These are phyloP conservation scores for Fragum sueziense DNA, from an alignment of 2,888 invertebrate species.

Conservation along the genomic window DNA sequence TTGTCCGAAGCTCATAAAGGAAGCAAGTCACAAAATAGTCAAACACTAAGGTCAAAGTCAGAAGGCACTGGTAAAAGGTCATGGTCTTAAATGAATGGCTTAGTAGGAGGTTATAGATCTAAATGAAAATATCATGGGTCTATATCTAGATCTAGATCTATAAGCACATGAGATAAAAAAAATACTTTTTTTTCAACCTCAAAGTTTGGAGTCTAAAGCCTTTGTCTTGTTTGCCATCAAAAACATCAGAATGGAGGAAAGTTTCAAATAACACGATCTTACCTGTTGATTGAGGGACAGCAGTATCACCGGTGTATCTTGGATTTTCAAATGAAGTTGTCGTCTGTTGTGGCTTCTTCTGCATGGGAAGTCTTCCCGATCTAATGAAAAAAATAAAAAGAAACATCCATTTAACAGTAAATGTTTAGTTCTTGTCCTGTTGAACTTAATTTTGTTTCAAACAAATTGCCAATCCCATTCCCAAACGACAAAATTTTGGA, in stretches of 20 bases:
- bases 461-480: too few species aligned
- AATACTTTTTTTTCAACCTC: background rate
- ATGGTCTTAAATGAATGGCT: background rate
- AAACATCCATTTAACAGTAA: too few species aligned
- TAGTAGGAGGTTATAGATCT: background rate
- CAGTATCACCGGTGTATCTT: slow-evolving; percentile 16
- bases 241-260: background rate
- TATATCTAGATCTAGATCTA: background rate
- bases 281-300: slow-evolving; percentile 9
- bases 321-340: slow-evolving; percentile 34
- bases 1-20: background rate
- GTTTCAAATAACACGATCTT: background rate
- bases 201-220: background rate
- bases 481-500: too few species aligned
- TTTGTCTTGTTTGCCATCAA: background rate
- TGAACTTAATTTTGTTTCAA: too few species aligned
- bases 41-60: background rate
- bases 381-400: slow-evolving; percentile 1
- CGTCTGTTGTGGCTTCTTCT: background rate
- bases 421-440: too few species aligned
- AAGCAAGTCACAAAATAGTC: background rate
- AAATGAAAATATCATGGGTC: background rate
- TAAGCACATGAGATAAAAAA: too few species aligned
- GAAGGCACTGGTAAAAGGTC: background rate
- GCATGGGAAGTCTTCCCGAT: slow-evolving; percentile 9